Conservation (phyloP, 2,797 vertebrate species). For the Carcharodon carcharias region DNA sequence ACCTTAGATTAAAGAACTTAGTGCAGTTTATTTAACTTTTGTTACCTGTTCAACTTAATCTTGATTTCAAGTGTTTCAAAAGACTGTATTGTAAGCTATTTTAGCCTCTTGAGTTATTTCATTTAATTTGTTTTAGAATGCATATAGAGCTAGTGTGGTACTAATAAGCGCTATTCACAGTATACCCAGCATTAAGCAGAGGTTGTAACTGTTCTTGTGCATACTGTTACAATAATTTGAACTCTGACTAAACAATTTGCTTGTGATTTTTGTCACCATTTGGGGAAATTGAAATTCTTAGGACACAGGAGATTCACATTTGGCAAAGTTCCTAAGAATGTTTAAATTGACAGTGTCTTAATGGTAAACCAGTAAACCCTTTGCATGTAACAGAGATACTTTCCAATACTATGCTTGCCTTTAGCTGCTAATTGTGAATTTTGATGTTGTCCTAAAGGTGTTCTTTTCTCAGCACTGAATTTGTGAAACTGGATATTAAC, state of each 20-base stretch:
- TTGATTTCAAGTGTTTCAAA: not conserved
- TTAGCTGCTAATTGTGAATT: not conserved
- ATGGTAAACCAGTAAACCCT: not conserved
- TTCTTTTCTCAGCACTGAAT: not conserved
- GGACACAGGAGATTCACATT: not conserved
- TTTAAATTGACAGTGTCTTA: not conserved
- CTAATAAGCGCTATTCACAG: too few species aligned
- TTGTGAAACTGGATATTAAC: not conserved
- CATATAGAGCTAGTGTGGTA: not conserved
- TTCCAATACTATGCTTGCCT: not conserved
- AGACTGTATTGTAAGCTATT: not conserved
- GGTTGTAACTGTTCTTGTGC: not conserved
- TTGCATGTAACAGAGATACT: not conserved
- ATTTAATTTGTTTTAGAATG: not conserved
- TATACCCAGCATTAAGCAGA: not conserved
- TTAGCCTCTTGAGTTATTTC: not conserved
- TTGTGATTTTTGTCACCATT: conserved; percentile 41
- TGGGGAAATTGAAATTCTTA: not conserved
- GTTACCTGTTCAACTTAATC: not conserved
- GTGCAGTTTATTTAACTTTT: not conserved
- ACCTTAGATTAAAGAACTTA: not conserved
- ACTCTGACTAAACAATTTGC: conserved; percentile 39
- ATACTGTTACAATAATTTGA: not conserved
- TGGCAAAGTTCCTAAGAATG: not conserved
- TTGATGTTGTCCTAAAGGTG: not conserved